phyloP scores from a whole-genome alignment of 2,888 invertebrate genomes.

The Microplitis deprimator region DNA sequence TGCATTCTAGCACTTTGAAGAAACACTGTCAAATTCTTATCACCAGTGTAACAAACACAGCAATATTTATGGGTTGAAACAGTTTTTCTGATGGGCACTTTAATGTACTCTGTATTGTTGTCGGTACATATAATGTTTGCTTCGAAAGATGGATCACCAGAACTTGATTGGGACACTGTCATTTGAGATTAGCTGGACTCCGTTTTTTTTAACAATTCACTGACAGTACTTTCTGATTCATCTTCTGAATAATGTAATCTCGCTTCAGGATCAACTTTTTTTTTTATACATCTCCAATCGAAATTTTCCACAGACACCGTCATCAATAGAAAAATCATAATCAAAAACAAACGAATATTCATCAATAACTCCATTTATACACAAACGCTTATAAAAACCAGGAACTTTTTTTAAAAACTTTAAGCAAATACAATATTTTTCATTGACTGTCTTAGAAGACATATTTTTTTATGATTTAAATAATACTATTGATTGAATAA shows the following conservation, averaged over 20 bases:
- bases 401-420: background rate
- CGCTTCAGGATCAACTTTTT: constrained; percentile 14
- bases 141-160: constrained; percentile 16
- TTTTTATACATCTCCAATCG: constrained; percentile 31
- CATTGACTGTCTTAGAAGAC: background rate
- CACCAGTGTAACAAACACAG: constrained; percentile 5
- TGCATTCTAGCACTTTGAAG: constrained; percentile 48
- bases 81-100: constrained; percentile 45
- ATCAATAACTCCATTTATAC: constrained; percentile 15
- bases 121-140: background rate
- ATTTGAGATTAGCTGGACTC: constrained; percentile 12
- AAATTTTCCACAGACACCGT: constrained; percentile 25
- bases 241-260: background rate
- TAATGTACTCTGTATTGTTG: constrained; percentile 29
- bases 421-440: background rate
- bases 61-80: constrained; percentile 46
- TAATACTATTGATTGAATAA: no score
- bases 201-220: background rate
- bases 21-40: constrained; percentile 29
- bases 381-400: background rate
- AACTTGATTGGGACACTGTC: constrained; percentile 37
- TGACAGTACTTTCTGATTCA: background rate
- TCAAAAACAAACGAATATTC: constrained; percentile 30
- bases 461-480: no score
- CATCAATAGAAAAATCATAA: constrained; percentile 24